Evolutionary conservation across 2,888 invertebrate genomes (phyloP).

Genomic region (Ceramica pisi): DNA sequence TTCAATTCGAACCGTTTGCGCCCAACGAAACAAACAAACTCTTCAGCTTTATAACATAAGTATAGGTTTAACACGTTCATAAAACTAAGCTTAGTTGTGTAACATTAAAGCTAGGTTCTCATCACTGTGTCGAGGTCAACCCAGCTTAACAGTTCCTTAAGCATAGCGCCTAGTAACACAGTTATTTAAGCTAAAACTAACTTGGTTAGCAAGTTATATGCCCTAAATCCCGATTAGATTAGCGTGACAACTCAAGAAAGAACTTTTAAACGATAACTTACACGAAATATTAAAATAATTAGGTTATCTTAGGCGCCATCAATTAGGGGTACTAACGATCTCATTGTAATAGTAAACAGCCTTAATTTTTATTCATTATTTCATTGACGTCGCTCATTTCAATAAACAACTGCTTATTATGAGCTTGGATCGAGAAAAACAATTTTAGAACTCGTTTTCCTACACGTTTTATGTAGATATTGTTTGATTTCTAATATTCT

Average conservation of each 20-base stretch:
- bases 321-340: background rate
- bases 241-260: constrained; percentile 30
- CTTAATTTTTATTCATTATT: constrained; percentile 37
- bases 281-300: constrained; percentile 43
- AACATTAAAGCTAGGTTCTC: too few relatives aligned
- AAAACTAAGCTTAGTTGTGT: too few relatives aligned
- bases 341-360: constrained; percentile 10
- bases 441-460: constrained; percentile 20
- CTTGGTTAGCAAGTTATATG: constrained; percentile 31
- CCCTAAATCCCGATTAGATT: constrained; percentile 41
- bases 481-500: background rate
- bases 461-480: background rate
- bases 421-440: constrained; percentile 8
- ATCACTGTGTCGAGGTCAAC: too few relatives aligned
- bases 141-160: background rate
- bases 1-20: too few relatives aligned
- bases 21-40: too few relatives aligned
- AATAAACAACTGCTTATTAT: constrained; percentile 7
- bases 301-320: constrained; percentile 46
- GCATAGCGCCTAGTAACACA: constrained; percentile 5
- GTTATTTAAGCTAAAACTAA: constrained; percentile 13
- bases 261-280: constrained; percentile 37
- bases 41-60: too few relatives aligned
- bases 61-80: too few relatives aligned
- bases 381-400: constrained; percentile 24